Conservation (phyloP, 1,140 invertebrate species). For the Pogonognathellus flavescens region DNA sequence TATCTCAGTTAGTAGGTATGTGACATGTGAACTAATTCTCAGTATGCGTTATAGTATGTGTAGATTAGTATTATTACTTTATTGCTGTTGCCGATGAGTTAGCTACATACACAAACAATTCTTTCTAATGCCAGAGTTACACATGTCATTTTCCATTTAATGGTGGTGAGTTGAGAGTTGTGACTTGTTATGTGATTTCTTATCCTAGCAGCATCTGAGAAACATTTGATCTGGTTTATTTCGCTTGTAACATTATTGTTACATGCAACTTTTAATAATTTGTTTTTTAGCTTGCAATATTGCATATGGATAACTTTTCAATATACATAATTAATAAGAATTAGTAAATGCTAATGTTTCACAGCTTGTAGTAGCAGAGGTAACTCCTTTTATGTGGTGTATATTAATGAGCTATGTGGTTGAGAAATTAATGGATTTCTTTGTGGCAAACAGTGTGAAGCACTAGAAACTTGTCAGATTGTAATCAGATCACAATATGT, state of each 20-base stretch:
- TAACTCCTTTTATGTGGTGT: neutral
- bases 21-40: slow-evolving; percentile 36
- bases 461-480: neutral
- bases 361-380: neutral
- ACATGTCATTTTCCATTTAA: no score
- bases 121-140: no score
- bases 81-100: neutral
- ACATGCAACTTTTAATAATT: neutral
- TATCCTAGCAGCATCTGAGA: neutral
- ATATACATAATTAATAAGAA: slow-evolving; percentile 8
- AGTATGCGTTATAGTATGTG: slow-evolving; percentile 30
- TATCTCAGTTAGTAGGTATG: neutral
- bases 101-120: neutral
- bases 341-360: neutral
- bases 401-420: no score
- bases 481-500: neutral
- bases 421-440: no score
- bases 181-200: neutral
- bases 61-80: neutral
- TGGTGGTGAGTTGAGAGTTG: no score
- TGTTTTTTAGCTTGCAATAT: neutral
- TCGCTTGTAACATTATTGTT: neutral
- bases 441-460: no score
- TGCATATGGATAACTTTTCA: neutral
- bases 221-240: slow-evolving; percentile 34